These are phyloP conservation scores for Hylaeus anthracinus DNA, from an alignment of 1,140 invertebrate species.

Conservation along the genomic window DNA sequence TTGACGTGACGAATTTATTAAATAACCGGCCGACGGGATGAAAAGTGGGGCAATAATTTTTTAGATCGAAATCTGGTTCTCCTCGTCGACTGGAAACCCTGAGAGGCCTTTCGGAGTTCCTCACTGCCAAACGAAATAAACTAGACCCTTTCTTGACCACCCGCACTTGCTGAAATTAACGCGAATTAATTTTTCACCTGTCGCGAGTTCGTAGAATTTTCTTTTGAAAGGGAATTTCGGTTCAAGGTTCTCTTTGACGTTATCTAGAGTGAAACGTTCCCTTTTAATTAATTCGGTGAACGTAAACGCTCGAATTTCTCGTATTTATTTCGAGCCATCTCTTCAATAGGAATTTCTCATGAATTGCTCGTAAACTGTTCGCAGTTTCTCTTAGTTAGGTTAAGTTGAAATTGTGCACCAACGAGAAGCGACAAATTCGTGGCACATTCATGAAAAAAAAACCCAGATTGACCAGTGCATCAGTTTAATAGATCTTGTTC, in stretches of 20 bases:
- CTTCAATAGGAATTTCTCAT: not conserved
- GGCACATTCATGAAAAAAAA: not conserved
- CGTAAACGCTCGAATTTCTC: not conserved
- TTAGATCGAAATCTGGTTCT: slow-evolving; percentile 19
- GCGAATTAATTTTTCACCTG: not conserved
- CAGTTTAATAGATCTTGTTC: no score
- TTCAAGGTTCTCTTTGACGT: not conserved
- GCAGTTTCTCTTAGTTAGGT: not conserved
- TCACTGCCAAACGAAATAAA: not conserved
- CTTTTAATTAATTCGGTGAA: not conserved
- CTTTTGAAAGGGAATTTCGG: not conserved
- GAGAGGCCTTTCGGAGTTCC: not conserved
- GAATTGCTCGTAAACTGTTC: not conserved
- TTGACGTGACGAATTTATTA: slow-evolving; percentile 35
- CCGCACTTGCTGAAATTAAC: not conserved
- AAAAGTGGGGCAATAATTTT: slow-evolving; percentile 29
- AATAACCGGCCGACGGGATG: slow-evolving; percentile 23
- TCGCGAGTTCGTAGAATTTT: not conserved
- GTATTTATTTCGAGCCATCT: slow-evolving; percentile 6
- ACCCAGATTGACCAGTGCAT: not conserved
- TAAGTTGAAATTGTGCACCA: not conserved
- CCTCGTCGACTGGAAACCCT: not conserved
- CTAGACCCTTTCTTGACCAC: not conserved
- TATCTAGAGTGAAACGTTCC: not conserved
- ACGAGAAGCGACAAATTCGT: not conserved